A percentile compares a stretch with the other conserved stretches of the same genome.
Conservation (phyloP, 1,140 invertebrate species). For the Trachymyrmex septentrionalis region DNA sequence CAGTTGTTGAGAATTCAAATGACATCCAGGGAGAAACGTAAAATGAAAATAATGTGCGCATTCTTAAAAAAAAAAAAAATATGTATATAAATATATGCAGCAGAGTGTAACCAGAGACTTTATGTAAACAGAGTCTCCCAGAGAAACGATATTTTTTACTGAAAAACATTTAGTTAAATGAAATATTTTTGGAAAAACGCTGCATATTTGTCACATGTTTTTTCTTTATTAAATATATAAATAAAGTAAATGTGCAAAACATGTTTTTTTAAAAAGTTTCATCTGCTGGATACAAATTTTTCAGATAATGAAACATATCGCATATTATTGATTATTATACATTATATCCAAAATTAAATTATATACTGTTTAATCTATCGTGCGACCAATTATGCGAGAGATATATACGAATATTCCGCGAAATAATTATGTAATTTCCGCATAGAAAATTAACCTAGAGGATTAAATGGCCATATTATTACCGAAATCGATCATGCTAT, state of each 20-base stretch:
- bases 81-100: too few relatives aligned
- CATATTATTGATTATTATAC: constrained; percentile 20
- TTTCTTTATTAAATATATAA: constrained; percentile 6
- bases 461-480: constrained; percentile 55
- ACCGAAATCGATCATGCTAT: constrained; percentile 13
- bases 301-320: not conserved
- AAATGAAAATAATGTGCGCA: not conserved
- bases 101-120: too few relatives aligned
- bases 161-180: constrained; percentile 1
- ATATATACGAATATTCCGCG: constrained; percentile 24
- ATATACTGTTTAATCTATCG: constrained; percentile 45
- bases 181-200: not conserved
- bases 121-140: not conserved
- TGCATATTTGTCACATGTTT: not conserved
- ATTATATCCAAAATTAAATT: constrained; percentile 36
- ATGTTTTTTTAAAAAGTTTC: constrained; percentile 25
- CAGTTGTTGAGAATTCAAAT: not conserved
- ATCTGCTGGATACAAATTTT: not conserved
- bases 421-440: constrained; percentile 49
- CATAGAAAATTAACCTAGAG: constrained; percentile 55
- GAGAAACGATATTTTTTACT: not conserved
- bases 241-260: not conserved
- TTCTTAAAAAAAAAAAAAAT: not conserved
- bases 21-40: not conserved
- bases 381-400: constrained; percentile 21